Percentiles rank a stretch among this genome's conserved stretches.
Evolutionary conservation across 2,888 invertebrate genomes (phyloP).

Genomic region (Gastrophysa polygoni): DNA sequence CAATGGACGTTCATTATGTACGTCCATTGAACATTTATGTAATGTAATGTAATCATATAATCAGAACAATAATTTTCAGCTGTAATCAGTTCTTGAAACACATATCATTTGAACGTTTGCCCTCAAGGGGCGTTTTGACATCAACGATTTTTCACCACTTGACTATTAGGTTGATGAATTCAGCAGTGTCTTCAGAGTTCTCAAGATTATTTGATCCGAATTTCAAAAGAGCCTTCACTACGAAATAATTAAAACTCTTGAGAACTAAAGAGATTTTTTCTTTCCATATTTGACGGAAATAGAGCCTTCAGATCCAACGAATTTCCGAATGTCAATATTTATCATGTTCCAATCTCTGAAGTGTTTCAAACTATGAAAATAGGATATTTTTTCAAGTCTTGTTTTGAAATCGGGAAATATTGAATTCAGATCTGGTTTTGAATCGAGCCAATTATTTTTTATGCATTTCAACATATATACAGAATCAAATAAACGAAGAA

Average conservation of each 20-base stretch:
- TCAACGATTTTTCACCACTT: conserved; percentile 19
- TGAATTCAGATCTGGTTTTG: conserved; percentile 19
- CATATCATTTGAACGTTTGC: background rate
- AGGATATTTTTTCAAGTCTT: background rate
- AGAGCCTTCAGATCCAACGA: conserved; percentile 20
- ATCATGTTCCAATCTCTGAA: conserved; percentile 7
- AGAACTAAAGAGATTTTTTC: conserved; percentile 2
- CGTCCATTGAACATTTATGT: too few species aligned
- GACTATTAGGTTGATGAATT: conserved; percentile 17
- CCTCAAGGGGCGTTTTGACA: conserved; percentile 12
- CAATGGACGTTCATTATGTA: too few species aligned
- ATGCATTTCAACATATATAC: conserved; percentile 26
- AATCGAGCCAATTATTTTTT: conserved; percentile 20
- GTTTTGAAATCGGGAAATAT: background rate
- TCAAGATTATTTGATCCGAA: conserved; percentile 9
- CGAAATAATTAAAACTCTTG: background rate
- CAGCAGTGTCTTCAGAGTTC: conserved; percentile 8
- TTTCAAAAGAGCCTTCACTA: conserved; percentile 17
- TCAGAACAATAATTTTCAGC: background rate
- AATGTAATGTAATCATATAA: too few species aligned
- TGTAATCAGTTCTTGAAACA: conserved; percentile 4
- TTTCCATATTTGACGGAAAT: conserved; percentile 19
- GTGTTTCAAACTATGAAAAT: background rate
- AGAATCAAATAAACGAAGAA: conserved; percentile 15
- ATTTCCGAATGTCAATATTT: conserved; percentile 22